phyloP scores from a whole-genome alignment of 2,113 vertebrate genomes.

The Hemichromis elongatus region DNA sequence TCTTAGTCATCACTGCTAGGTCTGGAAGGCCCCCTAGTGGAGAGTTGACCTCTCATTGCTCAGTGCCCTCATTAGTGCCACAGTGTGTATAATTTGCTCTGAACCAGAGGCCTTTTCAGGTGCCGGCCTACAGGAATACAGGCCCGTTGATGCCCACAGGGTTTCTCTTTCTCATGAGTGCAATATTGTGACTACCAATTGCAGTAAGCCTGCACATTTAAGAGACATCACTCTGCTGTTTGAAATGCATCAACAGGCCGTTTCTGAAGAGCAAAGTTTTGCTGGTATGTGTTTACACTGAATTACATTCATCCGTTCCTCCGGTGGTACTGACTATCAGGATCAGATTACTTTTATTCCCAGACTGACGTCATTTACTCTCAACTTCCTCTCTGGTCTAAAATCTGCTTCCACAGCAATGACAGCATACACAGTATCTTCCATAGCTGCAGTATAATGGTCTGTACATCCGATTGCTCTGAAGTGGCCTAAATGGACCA shows the following conservation, averaged over 20 bases:
- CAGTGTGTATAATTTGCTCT: neutral
- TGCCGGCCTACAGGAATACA: slow-evolving; percentile 22
- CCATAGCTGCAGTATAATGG: neutral
- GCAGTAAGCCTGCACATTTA: slow-evolving; percentile 23
- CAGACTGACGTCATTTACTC: neutral
- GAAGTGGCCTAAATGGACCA: neutral
- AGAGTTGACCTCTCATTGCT: slow-evolving; percentile 37
- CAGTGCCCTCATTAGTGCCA: neutral
- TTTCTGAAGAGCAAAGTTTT: slow-evolving; percentile 2
- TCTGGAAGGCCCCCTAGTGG: slow-evolving; percentile 38
- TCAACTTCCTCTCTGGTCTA: slow-evolving; percentile 15
- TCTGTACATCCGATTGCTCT: slow-evolving; percentile 2
- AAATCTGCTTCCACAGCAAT: slow-evolving; percentile 33
- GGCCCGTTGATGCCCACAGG: slow-evolving; percentile 1
- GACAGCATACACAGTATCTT: slow-evolving; percentile 12
- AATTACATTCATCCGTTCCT: neutral
- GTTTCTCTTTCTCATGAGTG: slow-evolving; percentile 33
- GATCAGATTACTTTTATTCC: neutral
- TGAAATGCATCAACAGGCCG: slow-evolving; percentile 1
- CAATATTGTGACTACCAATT: slow-evolving; percentile 47
- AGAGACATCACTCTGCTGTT: neutral
- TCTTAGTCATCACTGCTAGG: slow-evolving; percentile 10
- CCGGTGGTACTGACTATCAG: neutral
- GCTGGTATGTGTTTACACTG: slow-evolving; percentile 17
- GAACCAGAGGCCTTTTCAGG: slow-evolving; percentile 54